Evolutionary conservation across 2,888 invertebrate species (phyloP).

Genomic region (Hirtodrosophila cameraria): DNA sequence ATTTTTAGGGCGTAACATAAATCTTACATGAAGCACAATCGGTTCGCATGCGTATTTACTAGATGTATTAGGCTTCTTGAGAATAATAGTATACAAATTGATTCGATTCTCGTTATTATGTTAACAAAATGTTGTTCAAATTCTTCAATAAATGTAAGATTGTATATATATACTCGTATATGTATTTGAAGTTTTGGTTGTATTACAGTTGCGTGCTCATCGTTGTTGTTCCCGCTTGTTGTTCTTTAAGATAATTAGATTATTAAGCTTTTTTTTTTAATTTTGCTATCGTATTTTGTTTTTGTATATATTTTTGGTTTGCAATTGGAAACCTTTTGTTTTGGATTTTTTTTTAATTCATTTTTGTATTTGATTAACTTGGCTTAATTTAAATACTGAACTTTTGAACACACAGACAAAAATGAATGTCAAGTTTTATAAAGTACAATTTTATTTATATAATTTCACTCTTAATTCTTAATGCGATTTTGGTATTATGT

Average conservation of each 20-base stretch:
- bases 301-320: constrained; percentile 53
- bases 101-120: constrained; percentile 18
- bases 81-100: constrained; percentile 24
- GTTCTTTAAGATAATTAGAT: constrained; percentile 38
- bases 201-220: constrained; percentile 71
- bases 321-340: constrained; percentile 66
- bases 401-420: constrained; percentile 67
- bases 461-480: constrained; percentile 59
- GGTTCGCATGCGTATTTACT: constrained; percentile 71
- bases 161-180: constrained; percentile 13
- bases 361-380: constrained; percentile 51
- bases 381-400: constrained; percentile 79
- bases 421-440: constrained; percentile 44
- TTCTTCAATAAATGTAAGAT: constrained; percentile 26
- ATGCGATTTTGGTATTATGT: constrained; percentile 25
- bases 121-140: constrained; percentile 61
- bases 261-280: constrained; percentile 47
- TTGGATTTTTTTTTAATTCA: constrained; percentile 28
- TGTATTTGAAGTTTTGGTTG: constrained; percentile 52
- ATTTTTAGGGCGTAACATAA: constrained; percentile 61
- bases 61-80: constrained; percentile 39
- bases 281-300: constrained; percentile 37
- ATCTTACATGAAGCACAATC: constrained; percentile 82
- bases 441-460: constrained; percentile 30
- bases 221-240: constrained; percentile 73